phyloP scores from a whole-genome alignment of 2,888 invertebrate species.

The Autographa pulchrina region DNA sequence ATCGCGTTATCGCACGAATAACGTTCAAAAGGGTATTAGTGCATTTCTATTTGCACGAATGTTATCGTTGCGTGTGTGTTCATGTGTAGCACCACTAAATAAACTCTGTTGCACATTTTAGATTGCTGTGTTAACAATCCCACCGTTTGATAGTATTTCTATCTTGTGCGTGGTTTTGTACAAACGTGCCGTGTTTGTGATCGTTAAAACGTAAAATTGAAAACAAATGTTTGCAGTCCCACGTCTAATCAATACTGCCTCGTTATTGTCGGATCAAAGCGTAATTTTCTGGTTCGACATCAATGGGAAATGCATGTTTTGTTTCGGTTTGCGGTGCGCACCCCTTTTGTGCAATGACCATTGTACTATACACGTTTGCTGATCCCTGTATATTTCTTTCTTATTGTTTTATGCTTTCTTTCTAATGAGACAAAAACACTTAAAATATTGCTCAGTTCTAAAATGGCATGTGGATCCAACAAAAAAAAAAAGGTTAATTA shows the following conservation, averaged over 20 bases:
- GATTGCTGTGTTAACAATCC: constrained; percentile 40
- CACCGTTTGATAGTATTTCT: constrained; percentile 12
- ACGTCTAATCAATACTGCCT: constrained; percentile 1
- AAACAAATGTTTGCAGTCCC: constrained; percentile 16
- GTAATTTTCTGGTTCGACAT: constrained; percentile 18
- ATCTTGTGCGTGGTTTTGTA: constrained; percentile 28
- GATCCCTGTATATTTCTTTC: too few species aligned
- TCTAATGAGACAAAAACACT: too few species aligned
- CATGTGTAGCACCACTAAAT: constrained; percentile 50
- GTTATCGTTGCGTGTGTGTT: constrained; percentile 35
- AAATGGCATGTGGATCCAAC: too few species aligned
- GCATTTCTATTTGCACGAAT: constrained; percentile 40
- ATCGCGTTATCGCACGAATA: constrained; percentile 19
- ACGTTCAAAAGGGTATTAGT: constrained; percentile 26
- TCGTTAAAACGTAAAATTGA: constrained; percentile 28
- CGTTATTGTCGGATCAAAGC: constrained; percentile 18
- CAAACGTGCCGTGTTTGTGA: constrained; percentile 33
- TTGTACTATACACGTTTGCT: too few species aligned
- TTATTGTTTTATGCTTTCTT: too few species aligned
- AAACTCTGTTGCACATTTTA: constrained; percentile 58
- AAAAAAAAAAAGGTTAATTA: too few species aligned
- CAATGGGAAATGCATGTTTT: constrained; percentile 10
- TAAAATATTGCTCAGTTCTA: too few species aligned
- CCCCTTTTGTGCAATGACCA: neutral
- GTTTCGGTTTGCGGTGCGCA: neutral